Conservation (phyloP, 2,888 invertebrate genomes). For the Clepsis dumicolana region DNA sequence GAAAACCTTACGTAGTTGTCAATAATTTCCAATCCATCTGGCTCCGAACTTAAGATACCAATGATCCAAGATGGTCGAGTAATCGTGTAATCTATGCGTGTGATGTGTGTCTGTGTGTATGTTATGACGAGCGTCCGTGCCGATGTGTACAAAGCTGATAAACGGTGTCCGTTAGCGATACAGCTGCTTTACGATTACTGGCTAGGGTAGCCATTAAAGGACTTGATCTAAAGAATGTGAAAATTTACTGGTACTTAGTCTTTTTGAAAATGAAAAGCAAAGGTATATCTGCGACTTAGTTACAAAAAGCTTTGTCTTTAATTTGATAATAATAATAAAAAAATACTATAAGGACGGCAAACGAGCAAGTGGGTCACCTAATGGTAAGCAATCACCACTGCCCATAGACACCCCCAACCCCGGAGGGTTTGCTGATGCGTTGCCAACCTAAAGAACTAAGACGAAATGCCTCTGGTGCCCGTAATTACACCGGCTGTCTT, state of each 20-base stretch:
- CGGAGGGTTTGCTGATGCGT: no score
- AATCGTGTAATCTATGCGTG: background rate
- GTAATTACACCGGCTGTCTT: no score
- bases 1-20: background rate
- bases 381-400: no score
- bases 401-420: no score
- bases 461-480: no score
- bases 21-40: background rate
- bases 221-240: background rate
- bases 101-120: slow-evolving; percentile 4
- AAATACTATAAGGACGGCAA: no score
- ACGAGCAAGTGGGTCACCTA: no score
- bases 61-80: background rate
- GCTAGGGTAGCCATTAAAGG: slow-evolving; percentile 13
- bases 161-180: slow-evolving; percentile 26
- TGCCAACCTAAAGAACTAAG: no score
- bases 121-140: slow-evolving; percentile 23
- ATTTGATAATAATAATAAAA: no score
- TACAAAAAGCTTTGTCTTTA: no score
- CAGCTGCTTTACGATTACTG: slow-evolving; percentile 17
- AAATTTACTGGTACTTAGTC: background rate
- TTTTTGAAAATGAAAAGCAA: background rate
- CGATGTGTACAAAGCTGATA: slow-evolving; percentile 34
- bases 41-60: background rate
- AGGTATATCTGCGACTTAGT: no score